Evolutionary conservation across 2,113 vertebrate species (phyloP).

Genomic region (Fregata magnificens): DNA sequence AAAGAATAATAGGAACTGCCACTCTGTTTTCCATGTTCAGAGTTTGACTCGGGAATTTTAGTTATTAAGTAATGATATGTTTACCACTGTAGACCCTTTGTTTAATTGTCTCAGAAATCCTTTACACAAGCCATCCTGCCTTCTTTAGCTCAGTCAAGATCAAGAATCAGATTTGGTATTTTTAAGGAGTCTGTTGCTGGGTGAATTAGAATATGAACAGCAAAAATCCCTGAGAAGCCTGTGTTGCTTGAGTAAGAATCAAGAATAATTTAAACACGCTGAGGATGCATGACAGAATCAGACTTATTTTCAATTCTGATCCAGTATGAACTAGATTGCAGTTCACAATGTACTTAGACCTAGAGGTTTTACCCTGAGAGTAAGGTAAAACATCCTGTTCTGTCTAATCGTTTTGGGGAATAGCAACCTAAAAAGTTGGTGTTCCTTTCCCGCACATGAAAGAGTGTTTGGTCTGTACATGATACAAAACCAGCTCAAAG

Average conservation of each 20-base stretch:
- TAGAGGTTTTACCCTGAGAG: neutral
- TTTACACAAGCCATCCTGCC: neutral
- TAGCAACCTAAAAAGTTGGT: neutral
- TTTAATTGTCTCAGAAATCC: neutral
- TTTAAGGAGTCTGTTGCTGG: neutral
- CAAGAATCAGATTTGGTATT: neutral
- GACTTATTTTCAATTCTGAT: neutral
- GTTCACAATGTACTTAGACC: neutral
- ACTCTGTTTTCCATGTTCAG: neutral
- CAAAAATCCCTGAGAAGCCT: neutral
- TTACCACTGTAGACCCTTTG: neutral
- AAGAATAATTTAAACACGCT: neutral
- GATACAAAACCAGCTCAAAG: neutral
- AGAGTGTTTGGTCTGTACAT: neutral
- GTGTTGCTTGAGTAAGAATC: neutral
- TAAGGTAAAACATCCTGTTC: neutral
- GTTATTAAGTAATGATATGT: neutral
- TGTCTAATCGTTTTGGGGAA: neutral
- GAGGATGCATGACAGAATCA: neutral
- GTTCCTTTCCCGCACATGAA: neutral
- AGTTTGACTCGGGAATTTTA: neutral
- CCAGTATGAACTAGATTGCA: neutral
- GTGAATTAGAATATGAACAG: neutral
- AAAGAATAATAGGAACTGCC: neutral
- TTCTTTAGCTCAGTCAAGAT: neutral